Percentiles rank a stretch among this genome's conserved stretches.
Conservation (phyloP, 2,113 vertebrate species). For the Heptranchias perlo region DNA sequence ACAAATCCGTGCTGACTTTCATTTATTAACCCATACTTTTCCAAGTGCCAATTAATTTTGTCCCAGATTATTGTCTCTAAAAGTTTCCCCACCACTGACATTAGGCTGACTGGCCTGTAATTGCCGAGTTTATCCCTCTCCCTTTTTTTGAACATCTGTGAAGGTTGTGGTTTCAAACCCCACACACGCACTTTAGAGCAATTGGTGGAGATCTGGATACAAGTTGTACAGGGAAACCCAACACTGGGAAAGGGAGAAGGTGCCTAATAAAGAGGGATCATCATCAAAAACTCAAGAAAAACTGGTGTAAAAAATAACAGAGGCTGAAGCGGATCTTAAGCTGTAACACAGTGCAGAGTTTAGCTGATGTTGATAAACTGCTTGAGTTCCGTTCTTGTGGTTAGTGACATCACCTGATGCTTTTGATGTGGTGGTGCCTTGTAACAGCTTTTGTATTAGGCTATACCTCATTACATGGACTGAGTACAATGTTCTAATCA, state of each 20-base stretch:
- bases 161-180: too few relatives aligned
- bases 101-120: too few relatives aligned
- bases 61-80: too few relatives aligned
- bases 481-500: neutral
- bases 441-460: neutral
- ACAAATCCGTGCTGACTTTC: too few relatives aligned
- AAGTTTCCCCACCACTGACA: too few relatives aligned
- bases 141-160: too few relatives aligned
- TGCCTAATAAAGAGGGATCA: neutral
- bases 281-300: neutral
- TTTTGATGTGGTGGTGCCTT: neutral
- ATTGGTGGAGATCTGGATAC: neutral
- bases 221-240: neutral
- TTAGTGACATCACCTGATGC: neutral
- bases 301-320: neutral
- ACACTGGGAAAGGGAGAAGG: neutral
- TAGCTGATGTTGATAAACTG: neutral
- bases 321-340: neutral
- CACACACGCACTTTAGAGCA: neutral
- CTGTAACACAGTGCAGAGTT: neutral
- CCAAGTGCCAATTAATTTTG: too few relatives aligned
- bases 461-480: neutral
- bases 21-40: too few relatives aligned
- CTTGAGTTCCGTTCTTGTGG: neutral
- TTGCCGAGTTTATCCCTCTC: too few relatives aligned